Base-by-base conservation (phyloP, 2,888 invertebrate species). In the Netelia fuscicornis region DNA sequence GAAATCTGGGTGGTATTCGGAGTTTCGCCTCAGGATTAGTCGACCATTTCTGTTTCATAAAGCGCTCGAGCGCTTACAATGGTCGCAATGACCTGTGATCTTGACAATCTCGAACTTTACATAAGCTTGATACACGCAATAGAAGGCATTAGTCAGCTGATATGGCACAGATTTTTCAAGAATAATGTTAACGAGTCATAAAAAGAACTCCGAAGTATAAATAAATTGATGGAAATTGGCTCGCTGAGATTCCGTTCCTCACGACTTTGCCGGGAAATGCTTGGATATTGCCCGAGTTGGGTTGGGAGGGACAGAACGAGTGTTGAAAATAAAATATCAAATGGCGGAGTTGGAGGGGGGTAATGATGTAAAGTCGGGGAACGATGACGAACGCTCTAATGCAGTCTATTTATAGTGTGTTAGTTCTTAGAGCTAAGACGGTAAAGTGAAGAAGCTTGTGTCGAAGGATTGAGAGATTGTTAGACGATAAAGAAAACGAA, bases 81-180 rank as follows among this genome's bases (percentile, higher is more conserved):
- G 23, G 48, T 13, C 20, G 8, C 13, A n/a, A 25, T 10, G 42
- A 68, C 23, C 67, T 82, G 37, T 42, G 70, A 25, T 74, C 68
- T 83, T 84, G 80, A 86, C 77, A 88, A 85, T 90, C 90, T 91
- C 91, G 90, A 91, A 89, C 90, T 90, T 91, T 87, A 87, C 91
- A 91, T 90, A 90, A 91, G 90, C 89, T 86, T 52, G 78, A 74
- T 81, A 72, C 30, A 81, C 56, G 74, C 82, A 87, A 88, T 90
- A 86, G 90, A 90, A 87, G 86, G 89, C 90, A 90, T 89, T 90
- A 89, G 87, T 84, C 83, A 81, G 81, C 77, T 87, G 68, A 52
- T 25, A 20, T 37, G 1, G 20, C 9, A 37, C 8, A 48, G 48
- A 6, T 37, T 11, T n/a, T 37, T 37, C 37, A 37, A 5, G 37